Conservation (phyloP, 2,888 invertebrate species). For the Acanthacorydalis orientalis region DNA sequence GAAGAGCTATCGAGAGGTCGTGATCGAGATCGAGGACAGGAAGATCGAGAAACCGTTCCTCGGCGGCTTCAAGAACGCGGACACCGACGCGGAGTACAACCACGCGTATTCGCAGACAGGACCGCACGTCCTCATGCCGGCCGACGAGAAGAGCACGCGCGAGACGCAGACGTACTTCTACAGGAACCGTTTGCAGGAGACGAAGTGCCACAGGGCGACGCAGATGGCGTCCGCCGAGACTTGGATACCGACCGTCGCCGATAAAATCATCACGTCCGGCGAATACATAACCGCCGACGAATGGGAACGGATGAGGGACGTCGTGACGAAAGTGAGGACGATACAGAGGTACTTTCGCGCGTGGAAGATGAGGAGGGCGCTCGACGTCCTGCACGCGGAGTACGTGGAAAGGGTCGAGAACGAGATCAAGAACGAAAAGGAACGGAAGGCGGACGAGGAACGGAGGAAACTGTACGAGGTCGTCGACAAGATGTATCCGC, state of each 20-base stretch:
- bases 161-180: constrained; percentile 46
- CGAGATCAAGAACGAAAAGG: constrained; percentile 32
- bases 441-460: constrained; percentile 29
- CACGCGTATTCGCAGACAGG: constrained; percentile 75
- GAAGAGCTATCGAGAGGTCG: constrained; percentile 27
- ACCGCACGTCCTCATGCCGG: constrained; percentile 33
- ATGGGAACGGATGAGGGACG: constrained; percentile 36
- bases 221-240: constrained; percentile 40
- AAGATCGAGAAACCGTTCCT: constrained; percentile 55
- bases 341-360: constrained; percentile 50
- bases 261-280: constrained; percentile 39
- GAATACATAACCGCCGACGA: constrained; percentile 50
- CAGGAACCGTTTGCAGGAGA: constrained; percentile 35
- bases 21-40: constrained; percentile 40
- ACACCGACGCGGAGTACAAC: constrained; percentile 53
- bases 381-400: constrained; percentile 31
- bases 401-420: constrained; percentile 32
- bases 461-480: constrained; percentile 37
- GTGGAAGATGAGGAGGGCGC: constrained; percentile 33
- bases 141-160: constrained; percentile 34
- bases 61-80: constrained; percentile 62
- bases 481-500: constrained; percentile 50
- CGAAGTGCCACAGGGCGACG: constrained; percentile 36
- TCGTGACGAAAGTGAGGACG: constrained; percentile 30
- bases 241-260: constrained; percentile 43